Percentiles rank a stretch among this genome's conserved stretches.
Evolutionary conservation across 2,888 invertebrate species (phyloP).

Genomic region (Spodoptera exigua): DNA sequence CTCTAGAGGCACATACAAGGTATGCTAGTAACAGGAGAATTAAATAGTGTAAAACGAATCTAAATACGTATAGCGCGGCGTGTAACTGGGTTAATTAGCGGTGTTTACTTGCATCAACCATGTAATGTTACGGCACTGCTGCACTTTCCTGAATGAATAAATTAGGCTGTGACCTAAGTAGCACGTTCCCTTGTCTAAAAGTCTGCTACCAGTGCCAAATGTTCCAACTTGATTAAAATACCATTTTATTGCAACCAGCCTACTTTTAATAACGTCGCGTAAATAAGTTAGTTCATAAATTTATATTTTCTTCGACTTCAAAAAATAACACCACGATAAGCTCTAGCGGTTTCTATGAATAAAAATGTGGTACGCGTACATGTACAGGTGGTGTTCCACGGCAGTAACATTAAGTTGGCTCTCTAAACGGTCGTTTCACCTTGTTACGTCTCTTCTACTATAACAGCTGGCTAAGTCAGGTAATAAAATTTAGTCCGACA

Average conservation of each 20-base stretch:
- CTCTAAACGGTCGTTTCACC: constrained; percentile 42
- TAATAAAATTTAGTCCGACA: constrained; percentile 53
- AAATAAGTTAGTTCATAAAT: constrained; percentile 1
- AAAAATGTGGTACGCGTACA: constrained; percentile 8
- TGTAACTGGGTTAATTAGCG: constrained; percentile 63
- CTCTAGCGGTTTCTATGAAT: neutral
- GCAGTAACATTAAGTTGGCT: constrained; percentile 20
- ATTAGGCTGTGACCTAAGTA: constrained; percentile 50
- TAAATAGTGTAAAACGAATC: constrained; percentile 49
- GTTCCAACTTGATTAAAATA: constrained; percentile 19
- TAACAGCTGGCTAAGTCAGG: constrained; percentile 44
- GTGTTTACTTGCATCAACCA: constrained; percentile 57
- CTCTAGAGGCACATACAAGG: constrained; percentile 31
- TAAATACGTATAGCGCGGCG: constrained; percentile 45
- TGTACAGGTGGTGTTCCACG: constrained; percentile 4
- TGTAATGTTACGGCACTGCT: constrained; percentile 55
- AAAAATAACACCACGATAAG: neutral
- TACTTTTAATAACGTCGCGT: no score
- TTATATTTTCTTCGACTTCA: neutral
- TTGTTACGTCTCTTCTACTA: constrained; percentile 38
- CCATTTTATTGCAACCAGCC: constrained; percentile 1
- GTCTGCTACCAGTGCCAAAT: constrained; percentile 25
- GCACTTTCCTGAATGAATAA: constrained; percentile 62
- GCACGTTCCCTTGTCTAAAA: constrained; percentile 31
- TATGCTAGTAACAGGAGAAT: constrained; percentile 36